Evolutionary conservation across 2,113 vertebrate genomes (phyloP), one percentile per base, ranked within the genome.

Genomic region (Cephalopterus ornatus): DNA sequence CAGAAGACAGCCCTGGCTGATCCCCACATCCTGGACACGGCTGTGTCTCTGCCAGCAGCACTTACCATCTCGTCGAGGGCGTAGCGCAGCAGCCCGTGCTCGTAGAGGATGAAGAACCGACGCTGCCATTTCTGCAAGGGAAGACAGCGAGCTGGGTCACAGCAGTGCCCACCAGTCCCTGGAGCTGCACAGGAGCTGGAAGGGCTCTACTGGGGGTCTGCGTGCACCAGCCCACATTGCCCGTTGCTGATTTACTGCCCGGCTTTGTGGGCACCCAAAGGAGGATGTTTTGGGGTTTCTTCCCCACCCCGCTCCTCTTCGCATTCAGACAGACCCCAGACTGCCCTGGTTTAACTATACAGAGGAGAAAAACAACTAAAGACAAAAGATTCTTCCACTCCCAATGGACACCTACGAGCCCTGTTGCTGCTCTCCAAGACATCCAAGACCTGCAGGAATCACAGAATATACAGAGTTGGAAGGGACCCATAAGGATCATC

Each of bases 41-140:
- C 32, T 19, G 0, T 0, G 1, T 37, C 52, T 49, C 22, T 2
- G 0, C 9, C 1, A 3, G 58, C 22, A 47, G 55, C 79, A 98
- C 99, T 99, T 82, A 99, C 99, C 99, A 99, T 99, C 97, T 99
- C 99, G 53, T 99, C 99, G 97, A 99, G 97, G 85, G 99, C 99
- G 1, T 99, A 99, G 92, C 99, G 99, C 87, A 99, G 97, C 75
- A 99, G 97, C 85, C 99, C 99, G 4, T 99, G 99, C 90, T 99
- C 99, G 50, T 99, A 99, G 27, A 99, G 99, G 93, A 99, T 98
- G 97, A 99, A 99, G 98, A 99, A 99, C 49, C 99, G 98, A 78
- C 99, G 98, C 87, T 99, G 99, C 99, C 99, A 99, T 98, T 99
- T 99, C 99, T 99, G 98, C 86, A 97, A 74, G 42, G 68, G 78